Base-by-base conservation (phyloP, 2,888 invertebrate species). In the Byasa hedistus region DNA sequence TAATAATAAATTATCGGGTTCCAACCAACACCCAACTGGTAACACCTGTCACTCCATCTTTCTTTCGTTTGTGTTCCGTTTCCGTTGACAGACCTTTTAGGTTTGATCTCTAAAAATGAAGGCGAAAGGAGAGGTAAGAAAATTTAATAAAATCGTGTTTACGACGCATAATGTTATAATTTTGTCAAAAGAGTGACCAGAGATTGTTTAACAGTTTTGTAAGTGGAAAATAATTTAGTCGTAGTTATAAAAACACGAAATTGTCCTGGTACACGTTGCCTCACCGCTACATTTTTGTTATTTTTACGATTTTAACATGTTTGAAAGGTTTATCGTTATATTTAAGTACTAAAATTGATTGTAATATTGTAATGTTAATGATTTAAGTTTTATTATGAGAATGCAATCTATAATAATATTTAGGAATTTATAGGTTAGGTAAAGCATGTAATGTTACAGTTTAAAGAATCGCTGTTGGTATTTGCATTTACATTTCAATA, bases 91-190 rank as follows among this genome's bases (percentile, higher is more conserved):
- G 83, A 72, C 85, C 93, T 93, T 91, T 91, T 83, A 83, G 80
- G 79, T 72, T 78, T 83, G 87, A 82, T 76, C 85, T 87, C 85
- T 77, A 78, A 94, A 93, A 92, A 96, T 96, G 96, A 96, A 96
- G 93, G 96, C 96, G 75, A 96, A 96, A 93, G 96, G 96, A 93
- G 95, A 96, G 95, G 96, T 96, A 79, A 87, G 71, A 22, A 62
- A 71, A 66, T 65, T 44, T 44, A 68, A 68, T 70, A 71, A 66
- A 64, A 23, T n/a, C 19, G 19, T 60, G 21, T 39, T 57, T 55
- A 17, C 48, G 4, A 3, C 3, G 3, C 2, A 12, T 68, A 65
- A 62, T 63, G 57, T 54, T 55, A 51, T 57, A 59, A 61, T 64
- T 68, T 52, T 54, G 15, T 65, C 54, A 23, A 24, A 61, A 64